Evolutionary conservation across 2,888 invertebrate genomes (phyloP).

Genomic region (Spodoptera littoralis): DNA sequence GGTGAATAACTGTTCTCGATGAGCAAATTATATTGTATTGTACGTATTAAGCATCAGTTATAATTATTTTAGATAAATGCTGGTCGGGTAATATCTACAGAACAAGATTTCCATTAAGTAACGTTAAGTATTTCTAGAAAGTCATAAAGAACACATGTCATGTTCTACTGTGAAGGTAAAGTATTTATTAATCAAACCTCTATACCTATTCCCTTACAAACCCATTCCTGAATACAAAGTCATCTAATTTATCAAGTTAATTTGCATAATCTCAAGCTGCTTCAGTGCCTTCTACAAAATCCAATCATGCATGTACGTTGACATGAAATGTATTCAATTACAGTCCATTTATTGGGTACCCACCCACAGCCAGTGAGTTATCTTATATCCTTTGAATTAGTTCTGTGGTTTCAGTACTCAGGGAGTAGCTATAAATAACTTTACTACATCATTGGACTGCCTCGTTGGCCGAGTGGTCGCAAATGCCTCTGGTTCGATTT

Average conservation of each 20-base stretch:
- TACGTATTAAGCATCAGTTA: too few relatives aligned
- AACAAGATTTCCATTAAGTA: too few relatives aligned
- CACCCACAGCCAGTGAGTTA: conserved; percentile 3
- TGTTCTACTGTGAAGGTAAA: not conserved
- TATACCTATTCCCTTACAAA: not conserved
- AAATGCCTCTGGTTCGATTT: too few relatives aligned
- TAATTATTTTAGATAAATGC: too few relatives aligned
- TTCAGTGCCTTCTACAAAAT: conserved; percentile 6
- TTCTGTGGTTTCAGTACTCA: not conserved
- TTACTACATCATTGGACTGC: too few relatives aligned
- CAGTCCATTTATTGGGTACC: conserved; percentile 5
- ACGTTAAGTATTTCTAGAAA: too few relatives aligned
- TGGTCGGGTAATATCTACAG: too few relatives aligned
- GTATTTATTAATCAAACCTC: conserved; percentile 1
- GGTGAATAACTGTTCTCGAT: not conserved
- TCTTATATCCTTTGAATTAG: not conserved
- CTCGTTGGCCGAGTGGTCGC: too few relatives aligned
- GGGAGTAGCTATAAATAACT: not conserved
- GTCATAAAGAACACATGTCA: too few relatives aligned
- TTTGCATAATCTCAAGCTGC: conserved; percentile 12
- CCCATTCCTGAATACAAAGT: conserved; percentile 6
- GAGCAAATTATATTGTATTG: too few relatives aligned
- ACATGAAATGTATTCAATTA: conserved; percentile 13
- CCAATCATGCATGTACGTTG: conserved; percentile 16
- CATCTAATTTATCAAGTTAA: conserved; percentile 5